Conservation (phyloP, 2,113 vertebrate genomes). For the Forbesichthys papilliferus region DNA sequence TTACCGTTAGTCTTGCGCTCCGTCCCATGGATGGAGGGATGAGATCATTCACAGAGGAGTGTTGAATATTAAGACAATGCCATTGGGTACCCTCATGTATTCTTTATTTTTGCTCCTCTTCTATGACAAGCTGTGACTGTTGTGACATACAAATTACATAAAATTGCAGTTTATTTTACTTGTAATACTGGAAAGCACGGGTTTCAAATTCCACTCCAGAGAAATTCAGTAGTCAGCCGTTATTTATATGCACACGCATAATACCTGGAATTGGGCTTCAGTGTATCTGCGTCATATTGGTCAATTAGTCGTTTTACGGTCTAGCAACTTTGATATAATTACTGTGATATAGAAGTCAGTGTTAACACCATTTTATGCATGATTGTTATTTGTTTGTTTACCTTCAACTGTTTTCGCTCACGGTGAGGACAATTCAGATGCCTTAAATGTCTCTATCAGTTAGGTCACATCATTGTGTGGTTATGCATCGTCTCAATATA, state of each 20-base stretch:
- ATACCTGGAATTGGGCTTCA: conserved; percentile 18
- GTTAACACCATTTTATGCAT: conserved; percentile 27
- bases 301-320: conserved; percentile 6
- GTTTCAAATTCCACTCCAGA: conserved; percentile 6
- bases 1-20: background rate
- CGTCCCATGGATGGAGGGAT: background rate
- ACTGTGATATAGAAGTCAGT: conserved; percentile 54
- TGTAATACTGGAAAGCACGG: conserved; percentile 11
- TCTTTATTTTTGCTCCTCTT: too few relatives aligned
- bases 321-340: conserved; percentile 17
- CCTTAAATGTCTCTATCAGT: background rate
- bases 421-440: too few relatives aligned
- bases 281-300: conserved; percentile 8
- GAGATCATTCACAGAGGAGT: background rate
- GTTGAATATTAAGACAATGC: background rate
- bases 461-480: conserved; percentile 15
- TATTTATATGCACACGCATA: background rate
- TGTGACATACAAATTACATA: background rate
- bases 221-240: background rate
- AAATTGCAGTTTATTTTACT: background rate
- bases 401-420: too few relatives aligned
- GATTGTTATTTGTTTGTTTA: background rate
- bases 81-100: background rate
- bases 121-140: background rate
- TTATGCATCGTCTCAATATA: conserved; percentile 1